These are phyloP conservation scores for Ceuthmochares aereus DNA, from an alignment of 2,113 vertebrate species.

Conservation along the genomic window DNA sequence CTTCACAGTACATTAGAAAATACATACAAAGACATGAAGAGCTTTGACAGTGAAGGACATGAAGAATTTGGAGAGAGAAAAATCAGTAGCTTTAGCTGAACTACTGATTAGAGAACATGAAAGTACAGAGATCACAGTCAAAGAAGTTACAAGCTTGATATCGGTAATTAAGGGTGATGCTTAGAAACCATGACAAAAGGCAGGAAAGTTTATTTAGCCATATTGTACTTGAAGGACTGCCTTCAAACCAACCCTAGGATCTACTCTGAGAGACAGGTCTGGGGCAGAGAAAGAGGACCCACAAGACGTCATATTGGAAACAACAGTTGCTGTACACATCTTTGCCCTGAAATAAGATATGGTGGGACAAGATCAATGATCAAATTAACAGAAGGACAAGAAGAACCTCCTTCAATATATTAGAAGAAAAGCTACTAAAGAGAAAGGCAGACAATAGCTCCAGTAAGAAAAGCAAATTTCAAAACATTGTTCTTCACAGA, in stretches of 20 bases:
- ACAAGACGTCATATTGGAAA: background rate
- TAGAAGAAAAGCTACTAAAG: background rate
- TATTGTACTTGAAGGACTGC: background rate
- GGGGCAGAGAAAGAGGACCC: background rate
- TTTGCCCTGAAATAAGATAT: background rate
- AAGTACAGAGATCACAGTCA: background rate
- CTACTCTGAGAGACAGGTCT: background rate
- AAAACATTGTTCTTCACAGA: background rate
- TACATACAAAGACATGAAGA: background rate
- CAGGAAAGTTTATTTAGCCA: background rate
- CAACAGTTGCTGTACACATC: background rate
- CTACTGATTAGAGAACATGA: background rate
- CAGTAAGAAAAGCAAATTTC: background rate
- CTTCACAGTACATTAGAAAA: background rate
- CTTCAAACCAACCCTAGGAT: background rate
- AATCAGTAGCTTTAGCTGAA: background rate
- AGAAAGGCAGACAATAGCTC: background rate
- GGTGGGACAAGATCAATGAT: background rate
- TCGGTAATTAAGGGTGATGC: background rate
- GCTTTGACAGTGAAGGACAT: background rate
- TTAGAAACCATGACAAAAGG: background rate
- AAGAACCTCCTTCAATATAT: background rate
- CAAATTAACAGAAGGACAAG: background rate
- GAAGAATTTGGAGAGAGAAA: background rate
- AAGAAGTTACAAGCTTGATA: background rate